Base-by-base conservation (phyloP, 2,797 vertebrate species). In the Microctenopoma lineatum region DNA sequence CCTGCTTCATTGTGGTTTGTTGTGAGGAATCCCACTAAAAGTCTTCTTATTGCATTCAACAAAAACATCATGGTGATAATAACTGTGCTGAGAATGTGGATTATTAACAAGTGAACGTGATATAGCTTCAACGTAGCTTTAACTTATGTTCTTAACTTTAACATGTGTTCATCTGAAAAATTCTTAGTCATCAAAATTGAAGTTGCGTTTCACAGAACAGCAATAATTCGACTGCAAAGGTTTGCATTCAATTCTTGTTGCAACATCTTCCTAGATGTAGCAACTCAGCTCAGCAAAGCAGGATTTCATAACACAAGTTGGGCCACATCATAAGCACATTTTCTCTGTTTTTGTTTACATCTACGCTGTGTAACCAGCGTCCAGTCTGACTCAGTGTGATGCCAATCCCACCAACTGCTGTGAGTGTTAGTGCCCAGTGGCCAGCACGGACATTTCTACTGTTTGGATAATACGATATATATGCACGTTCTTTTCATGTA, bases 281-380 rank as follows among this genome's bases (percentile, higher is more conserved):
- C 4, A 4, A 42, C 27, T 55, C 14, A 36, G 27, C 38, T 45
- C 14, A 51, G 12, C 44, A 44, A 39, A 65, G 21, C 27, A 45
- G n/a, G 51, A 61, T 80, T 79, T 85, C 41, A 74, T 75, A 72
- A 78, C 59, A 60, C n/a, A 29, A 5, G 21, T 63, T 27, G 41
- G 65, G 18, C 55, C n/a, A 25, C 7, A 25, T 47, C 18, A 11
- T 38, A 46, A 46, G 72, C 46, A 26, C 39, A 65, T 65, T 63
- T 67, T 57, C 51, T 79, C 45, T 81, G 85, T 89, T 89, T 84
- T 85, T 89, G 85, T 91, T 89, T 86, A 86, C 77, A 77, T 78
- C 61, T n/a, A 4, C 5, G 0, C 55, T 4, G 66, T 73, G 50
- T 77, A 51, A 74, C 59, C 27, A 3, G 32, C 10, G 13, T 44